Base-by-base conservation (phyloP, 2,888 invertebrate species). In the Thymelicus sylvestris region DNA sequence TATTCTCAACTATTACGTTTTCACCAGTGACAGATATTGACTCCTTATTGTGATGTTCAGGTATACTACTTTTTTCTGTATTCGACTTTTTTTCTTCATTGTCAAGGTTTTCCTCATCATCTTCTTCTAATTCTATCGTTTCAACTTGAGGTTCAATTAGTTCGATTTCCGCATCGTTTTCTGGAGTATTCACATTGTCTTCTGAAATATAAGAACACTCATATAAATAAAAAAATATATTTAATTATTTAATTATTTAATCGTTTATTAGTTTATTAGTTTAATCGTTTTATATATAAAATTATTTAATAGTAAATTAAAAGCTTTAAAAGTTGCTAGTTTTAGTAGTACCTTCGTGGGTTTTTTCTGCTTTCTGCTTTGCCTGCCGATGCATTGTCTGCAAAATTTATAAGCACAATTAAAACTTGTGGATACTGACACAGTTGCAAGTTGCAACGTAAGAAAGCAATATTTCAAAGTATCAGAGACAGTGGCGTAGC, bases 121-220 rank as follows among this genome's bases (percentile, higher is more conserved):
- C 86, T 0, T 77, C 75, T 13, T 79, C 83, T 15, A 89, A 76
- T 57, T 87, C 84, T 55, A 92, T 89, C 0, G 87, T 89, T 77
- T 91, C 92, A 19, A 92, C 82, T 2, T 75, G 77, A 7, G 86
- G 86, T 75, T 92, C 92, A 2, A 92, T 73, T 2, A 89, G 63
- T 13, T 84, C 78, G 0, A 90, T 60, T 59, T 91, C 91, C 3
- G 86, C 84, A 38, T 78, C 84, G 44, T 76, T 78, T 59, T 81
- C 89, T 87, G 79, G 55, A 83, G 84, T 0, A 62, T 12, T 31
- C 4, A 86, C 84, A 39, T 78, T 83, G 44, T 76, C 78, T 59
- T 81, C 89, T 87, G 79, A 59, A 83, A 85, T 0, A 62, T 19
- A 2, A 24, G 6, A 57, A 38, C 38, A 50, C 13, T 31, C 5